phyloP scores from a whole-genome alignment of 1,140 invertebrate genomes.

The Delia radicum region DNA sequence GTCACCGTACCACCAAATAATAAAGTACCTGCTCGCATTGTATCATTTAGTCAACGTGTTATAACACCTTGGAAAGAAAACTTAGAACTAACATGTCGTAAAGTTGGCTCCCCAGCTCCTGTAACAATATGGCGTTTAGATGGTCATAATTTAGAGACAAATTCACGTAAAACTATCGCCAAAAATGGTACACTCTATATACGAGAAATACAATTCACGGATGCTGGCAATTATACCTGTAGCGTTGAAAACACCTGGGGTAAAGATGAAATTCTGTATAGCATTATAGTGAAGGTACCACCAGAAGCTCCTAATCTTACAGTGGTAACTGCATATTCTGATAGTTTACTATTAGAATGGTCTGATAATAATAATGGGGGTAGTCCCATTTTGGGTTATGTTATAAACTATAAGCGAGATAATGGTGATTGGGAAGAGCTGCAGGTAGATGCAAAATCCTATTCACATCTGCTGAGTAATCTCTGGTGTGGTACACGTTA shows the following conservation, averaged over 20 bases:
- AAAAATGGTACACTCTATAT: conserved; percentile 72
- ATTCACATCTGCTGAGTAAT: conserved; percentile 74
- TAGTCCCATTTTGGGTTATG: conserved; percentile 75
- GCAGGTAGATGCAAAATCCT: conserved; percentile 75
- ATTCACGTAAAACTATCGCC: conserved; percentile 66
- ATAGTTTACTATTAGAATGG: conserved; percentile 69
- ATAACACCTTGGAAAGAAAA: conserved; percentile 84
- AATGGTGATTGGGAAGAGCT: conserved; percentile 86
- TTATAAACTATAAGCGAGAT: conserved; percentile 85
- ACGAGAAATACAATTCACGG: conserved; percentile 69
- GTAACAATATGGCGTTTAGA: conserved; percentile 75
- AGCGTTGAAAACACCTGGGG: conserved; percentile 79
- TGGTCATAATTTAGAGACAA: conserved; percentile 68
- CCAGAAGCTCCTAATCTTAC: conserved; percentile 67
- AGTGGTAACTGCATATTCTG: conserved; percentile 71
- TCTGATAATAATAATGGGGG: conserved; percentile 69
- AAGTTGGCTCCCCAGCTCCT: conserved; percentile 75
- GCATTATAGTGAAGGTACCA: conserved; percentile 67
- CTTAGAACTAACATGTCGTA: conserved; percentile 74
- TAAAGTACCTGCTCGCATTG: conserved; percentile 78
- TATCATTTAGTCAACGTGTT: conserved; percentile 76
- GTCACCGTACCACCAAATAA: conserved; percentile 75
- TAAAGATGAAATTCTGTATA: conserved; percentile 80
- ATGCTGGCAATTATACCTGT: conserved; percentile 91
- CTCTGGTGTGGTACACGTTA: conserved; percentile 87